phyloP scores from a whole-genome alignment of 2,888 invertebrate genomes.

The Molanna angustata region DNA sequence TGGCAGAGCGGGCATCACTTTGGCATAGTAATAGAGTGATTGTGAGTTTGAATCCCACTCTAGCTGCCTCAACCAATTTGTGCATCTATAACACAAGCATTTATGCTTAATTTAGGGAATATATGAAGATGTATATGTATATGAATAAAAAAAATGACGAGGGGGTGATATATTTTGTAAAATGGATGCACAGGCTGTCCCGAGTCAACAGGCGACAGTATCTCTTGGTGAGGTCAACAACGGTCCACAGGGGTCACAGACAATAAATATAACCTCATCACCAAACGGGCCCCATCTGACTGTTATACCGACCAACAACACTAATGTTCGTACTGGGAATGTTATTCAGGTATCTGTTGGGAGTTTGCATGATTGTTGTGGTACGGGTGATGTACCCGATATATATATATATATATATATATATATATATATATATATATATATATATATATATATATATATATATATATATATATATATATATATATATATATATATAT shows the following conservation, averaged over 20 bases:
- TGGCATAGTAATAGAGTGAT: no score
- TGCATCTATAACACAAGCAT: no score
- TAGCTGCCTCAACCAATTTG: no score
- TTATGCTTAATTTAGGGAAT: no score
- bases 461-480: no score
- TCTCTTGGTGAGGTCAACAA: conserved; percentile 36
- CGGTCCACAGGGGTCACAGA: conserved; percentile 50
- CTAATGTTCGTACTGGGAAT: conserved; percentile 49
- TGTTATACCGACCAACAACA: conserved; percentile 71
- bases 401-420: no score
- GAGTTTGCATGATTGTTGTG: conserved; percentile 13
- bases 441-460: no score
- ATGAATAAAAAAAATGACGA: neutral
- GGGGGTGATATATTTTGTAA: conserved; percentile 40
- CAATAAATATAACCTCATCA: conserved; percentile 66
- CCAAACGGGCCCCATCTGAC: conserved; percentile 80
- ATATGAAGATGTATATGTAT: neutral
- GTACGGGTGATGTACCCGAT: no score
- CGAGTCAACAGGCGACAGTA: conserved; percentile 41
- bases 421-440: no score
- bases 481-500: no score
- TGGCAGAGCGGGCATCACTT: no score
- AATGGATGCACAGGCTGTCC: conserved; percentile 10
- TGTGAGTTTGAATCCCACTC: no score
- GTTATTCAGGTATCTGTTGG: conserved; percentile 43